Evolutionary conservation across 2,113 vertebrate species (phyloP).

Genomic region (Cyphomyrus discorhynchus): DNA sequence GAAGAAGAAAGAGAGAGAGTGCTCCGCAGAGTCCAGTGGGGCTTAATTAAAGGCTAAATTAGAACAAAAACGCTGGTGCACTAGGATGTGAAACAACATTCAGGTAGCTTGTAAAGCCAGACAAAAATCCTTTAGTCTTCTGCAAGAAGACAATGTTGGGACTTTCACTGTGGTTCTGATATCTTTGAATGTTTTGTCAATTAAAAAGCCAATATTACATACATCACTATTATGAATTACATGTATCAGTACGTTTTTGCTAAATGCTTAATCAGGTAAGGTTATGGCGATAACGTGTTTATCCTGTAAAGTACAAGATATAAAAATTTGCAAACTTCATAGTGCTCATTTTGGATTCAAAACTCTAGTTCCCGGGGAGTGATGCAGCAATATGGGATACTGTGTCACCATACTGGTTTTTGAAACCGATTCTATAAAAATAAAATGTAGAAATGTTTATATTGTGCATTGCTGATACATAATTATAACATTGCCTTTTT

Average conservation of each 20-base stretch:
- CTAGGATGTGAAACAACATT: background rate
- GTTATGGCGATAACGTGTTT: background rate
- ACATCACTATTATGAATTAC: background rate
- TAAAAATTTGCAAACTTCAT: background rate
- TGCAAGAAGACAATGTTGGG: background rate
- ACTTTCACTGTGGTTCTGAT: background rate
- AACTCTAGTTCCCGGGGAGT: background rate
- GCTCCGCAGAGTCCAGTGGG: background rate
- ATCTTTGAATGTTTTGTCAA: background rate
- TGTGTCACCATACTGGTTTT: background rate
- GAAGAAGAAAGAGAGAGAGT: background rate
- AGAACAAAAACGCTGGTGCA: background rate
- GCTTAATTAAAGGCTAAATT: constrained; percentile 8
- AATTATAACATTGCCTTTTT: background rate
- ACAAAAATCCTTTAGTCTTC: background rate
- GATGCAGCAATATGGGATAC: background rate
- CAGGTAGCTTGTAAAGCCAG: background rate
- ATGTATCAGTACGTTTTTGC: background rate
- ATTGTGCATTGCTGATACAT: background rate
- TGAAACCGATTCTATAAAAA: background rate
- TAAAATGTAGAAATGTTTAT: background rate
- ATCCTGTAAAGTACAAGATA: background rate
- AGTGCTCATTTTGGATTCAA: background rate
- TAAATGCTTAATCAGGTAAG: background rate
- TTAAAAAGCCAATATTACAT: background rate